Evolutionary conservation across 2,888 invertebrate genomes (phyloP).

Genomic region (Liopterus haemorrhoidalis): DNA sequence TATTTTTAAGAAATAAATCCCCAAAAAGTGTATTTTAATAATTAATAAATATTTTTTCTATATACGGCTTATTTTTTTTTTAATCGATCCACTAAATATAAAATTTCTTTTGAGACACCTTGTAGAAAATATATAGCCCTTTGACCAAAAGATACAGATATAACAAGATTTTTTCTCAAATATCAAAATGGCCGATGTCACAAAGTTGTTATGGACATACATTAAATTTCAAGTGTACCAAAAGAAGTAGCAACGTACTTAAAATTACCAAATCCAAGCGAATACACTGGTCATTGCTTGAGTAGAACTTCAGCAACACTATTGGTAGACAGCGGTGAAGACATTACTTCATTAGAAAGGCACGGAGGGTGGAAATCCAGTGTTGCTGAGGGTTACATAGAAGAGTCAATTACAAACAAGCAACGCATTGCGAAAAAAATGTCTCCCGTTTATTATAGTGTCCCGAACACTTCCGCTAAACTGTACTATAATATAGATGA

Average conservation of each 20-base stretch:
- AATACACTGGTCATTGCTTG: too few species aligned
- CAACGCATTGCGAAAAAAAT: neutral
- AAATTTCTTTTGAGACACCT: too few species aligned
- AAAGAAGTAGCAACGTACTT: conserved; percentile 5
- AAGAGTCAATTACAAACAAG: neutral
- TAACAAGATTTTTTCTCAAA: conserved; percentile 6
- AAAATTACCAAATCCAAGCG: conserved; percentile 5
- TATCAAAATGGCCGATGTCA: conserved; percentile 5
- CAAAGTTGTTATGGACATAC: conserved; percentile 3
- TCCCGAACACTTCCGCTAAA: too few species aligned
- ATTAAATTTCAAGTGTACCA: conserved; percentile 5
- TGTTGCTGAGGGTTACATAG: neutral
- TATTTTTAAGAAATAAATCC: too few species aligned
- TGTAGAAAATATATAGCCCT: conserved; percentile 22
- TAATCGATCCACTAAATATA: too few species aligned
- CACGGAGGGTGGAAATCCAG: neutral
- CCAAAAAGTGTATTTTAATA: too few species aligned
- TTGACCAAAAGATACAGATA: conserved; percentile 18
- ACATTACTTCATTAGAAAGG: too few species aligned
- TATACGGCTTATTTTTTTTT: too few species aligned
- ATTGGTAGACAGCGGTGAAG: too few species aligned
- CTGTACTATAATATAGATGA: too few species aligned
- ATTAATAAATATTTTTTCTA: too few species aligned
- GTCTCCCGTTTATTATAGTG: neutral
- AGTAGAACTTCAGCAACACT: too few species aligned